Conservation (phyloP, 2,113 vertebrate species). For the Tonatia bakeri region DNA sequence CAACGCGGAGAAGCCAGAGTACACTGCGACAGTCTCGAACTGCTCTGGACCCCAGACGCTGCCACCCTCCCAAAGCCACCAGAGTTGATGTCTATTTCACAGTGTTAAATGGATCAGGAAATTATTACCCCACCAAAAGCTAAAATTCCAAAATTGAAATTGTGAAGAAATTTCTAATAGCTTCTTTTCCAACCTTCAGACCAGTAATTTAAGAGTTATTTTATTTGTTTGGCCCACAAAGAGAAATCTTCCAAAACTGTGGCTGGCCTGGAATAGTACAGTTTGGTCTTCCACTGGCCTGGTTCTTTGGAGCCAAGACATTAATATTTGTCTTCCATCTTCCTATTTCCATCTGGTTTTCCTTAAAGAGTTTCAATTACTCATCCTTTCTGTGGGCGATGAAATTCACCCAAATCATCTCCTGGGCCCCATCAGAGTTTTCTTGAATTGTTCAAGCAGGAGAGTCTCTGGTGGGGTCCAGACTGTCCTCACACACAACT, state of each 20-base stretch:
- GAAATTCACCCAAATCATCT: constrained; percentile 60
- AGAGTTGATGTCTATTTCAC: neutral
- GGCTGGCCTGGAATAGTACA: constrained; percentile 46
- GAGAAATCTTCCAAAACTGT: constrained; percentile 51
- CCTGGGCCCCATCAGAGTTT: neutral
- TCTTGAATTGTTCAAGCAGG: neutral
- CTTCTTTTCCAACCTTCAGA: constrained; percentile 45
- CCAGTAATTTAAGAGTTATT: constrained; percentile 44
- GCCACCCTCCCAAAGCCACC: neutral
- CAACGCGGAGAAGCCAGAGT: neutral
- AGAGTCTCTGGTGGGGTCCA: neutral
- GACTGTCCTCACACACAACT: neutral
- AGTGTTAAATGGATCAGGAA: neutral
- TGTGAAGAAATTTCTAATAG: constrained; percentile 33
- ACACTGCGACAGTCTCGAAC: neutral
- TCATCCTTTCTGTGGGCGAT: constrained; percentile 75
- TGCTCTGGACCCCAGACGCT: neutral
- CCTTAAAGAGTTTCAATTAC: constrained; percentile 72
- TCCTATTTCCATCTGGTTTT: constrained; percentile 62
- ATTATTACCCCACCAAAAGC: constrained; percentile 28
- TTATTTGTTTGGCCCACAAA: constrained; percentile 48
- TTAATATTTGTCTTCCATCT: constrained; percentile 50
- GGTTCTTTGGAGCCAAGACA: constrained; percentile 32
- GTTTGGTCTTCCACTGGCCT: constrained; percentile 38
- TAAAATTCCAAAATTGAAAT: neutral